These are phyloP conservation scores for Allobates femoralis DNA, from an alignment of 2,797 vertebrate genomes.

Conservation along the genomic window DNA sequence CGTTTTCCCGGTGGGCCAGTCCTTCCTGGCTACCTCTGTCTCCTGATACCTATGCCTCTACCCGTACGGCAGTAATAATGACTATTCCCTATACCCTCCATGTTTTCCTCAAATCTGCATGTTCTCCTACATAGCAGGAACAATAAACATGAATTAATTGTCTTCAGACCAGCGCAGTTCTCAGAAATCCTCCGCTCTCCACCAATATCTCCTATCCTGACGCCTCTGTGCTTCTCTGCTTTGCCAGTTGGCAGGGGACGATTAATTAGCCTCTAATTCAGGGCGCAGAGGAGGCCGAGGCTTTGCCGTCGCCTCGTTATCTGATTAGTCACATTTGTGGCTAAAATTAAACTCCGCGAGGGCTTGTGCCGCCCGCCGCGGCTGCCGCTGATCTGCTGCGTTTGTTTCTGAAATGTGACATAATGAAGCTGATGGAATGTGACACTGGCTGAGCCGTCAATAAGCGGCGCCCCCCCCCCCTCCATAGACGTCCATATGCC, in stretches of 20 bases:
- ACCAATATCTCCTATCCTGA: neutral
- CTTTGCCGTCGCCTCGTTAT: neutral
- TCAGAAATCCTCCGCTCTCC: too few relatives aligned
- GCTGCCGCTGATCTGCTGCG: neutral
- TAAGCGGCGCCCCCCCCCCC: neutral
- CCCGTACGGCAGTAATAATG: too few relatives aligned
- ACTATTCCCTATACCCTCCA: too few relatives aligned
- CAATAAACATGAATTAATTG: too few relatives aligned
- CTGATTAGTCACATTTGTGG: conserved; percentile 16
- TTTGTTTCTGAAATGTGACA: neutral
- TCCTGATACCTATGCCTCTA: too few relatives aligned
- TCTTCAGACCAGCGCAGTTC: too few relatives aligned
- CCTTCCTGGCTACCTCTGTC: too few relatives aligned
- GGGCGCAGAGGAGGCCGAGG: neutral
- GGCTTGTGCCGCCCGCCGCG: neutral
- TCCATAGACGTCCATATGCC: neutral
- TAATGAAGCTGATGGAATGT: neutral
- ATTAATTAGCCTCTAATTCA: conserved; percentile 26
- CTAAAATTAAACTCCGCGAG: conserved; percentile 28
- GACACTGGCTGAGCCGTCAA: neutral
- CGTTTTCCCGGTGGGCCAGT: too few relatives aligned
- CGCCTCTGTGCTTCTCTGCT: neutral
- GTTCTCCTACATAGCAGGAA: too few relatives aligned
- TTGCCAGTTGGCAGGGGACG: neutral
- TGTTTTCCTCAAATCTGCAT: too few relatives aligned